phyloP scores from a whole-genome alignment of 2,888 invertebrate genomes.

The Nomada fucata region DNA sequence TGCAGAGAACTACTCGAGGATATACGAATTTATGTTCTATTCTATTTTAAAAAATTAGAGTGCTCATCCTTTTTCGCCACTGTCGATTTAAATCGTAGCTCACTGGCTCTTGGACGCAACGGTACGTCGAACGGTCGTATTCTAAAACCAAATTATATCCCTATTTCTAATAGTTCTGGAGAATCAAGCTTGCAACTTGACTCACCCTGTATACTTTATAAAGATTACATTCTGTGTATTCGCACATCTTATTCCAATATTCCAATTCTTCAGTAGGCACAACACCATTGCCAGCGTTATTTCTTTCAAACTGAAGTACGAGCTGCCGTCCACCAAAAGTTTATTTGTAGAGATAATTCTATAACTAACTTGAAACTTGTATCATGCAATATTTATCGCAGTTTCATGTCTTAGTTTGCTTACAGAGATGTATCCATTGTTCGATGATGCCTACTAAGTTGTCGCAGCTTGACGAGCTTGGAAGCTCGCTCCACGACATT shows the following conservation, averaged over 20 bases:
- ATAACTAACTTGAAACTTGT: slow-evolving; percentile 18
- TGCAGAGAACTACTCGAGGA: no score
- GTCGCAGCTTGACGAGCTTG: slow-evolving; percentile 23
- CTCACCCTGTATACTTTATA: no score
- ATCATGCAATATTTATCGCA: slow-evolving; percentile 25
- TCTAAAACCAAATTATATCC: no score
- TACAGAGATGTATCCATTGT: slow-evolving; percentile 20
- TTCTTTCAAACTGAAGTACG: not conserved
- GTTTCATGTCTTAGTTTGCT: slow-evolving; percentile 22
- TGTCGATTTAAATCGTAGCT: no score
- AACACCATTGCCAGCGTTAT: not conserved
- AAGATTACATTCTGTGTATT: not conserved
- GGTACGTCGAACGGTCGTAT: no score
- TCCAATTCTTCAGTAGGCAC: not conserved
- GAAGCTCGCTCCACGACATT: slow-evolving; percentile 17
- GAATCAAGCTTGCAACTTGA: no score
- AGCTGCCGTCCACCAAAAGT: not conserved
- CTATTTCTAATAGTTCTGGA: no score
- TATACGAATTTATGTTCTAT: no score
- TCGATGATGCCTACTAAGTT: slow-evolving; percentile 18
- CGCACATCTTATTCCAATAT: not conserved
- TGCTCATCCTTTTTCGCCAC: no score
- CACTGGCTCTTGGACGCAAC: no score
- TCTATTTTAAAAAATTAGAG: no score
- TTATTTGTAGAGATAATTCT: slow-evolving; percentile 1